phyloP scores from a whole-genome alignment of 2,113 vertebrate genomes.

The Electrona antarctica region DNA sequence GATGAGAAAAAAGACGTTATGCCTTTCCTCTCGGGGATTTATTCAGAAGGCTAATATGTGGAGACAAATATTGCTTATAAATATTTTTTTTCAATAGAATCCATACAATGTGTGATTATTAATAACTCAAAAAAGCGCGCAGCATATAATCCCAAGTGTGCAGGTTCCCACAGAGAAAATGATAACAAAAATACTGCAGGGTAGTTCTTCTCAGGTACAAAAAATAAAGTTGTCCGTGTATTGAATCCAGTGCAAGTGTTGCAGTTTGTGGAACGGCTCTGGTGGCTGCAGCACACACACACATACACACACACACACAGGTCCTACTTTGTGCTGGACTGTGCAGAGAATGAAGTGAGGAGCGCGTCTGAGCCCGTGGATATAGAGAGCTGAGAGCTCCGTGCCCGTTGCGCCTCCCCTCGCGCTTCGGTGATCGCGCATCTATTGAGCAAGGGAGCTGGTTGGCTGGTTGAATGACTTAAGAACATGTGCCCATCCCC shows the following conservation, averaged over 20 bases:
- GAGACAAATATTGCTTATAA: conserved; percentile 4
- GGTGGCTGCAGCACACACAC: not conserved
- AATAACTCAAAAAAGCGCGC: conserved; percentile 25
- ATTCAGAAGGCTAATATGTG: not conserved
- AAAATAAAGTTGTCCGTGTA: conserved; percentile 57
- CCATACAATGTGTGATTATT: not conserved
- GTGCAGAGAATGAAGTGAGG: conserved; percentile 69
- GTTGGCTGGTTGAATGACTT: conserved; percentile 74
- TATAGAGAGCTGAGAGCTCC: conserved; percentile 68
- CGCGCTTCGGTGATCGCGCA: conserved; percentile 63
- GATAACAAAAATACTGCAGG: not conserved
- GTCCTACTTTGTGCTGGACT: conserved; percentile 57
- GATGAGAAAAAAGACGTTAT: conserved; percentile 14
- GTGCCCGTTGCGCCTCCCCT: conserved; percentile 79
- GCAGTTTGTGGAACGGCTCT: conserved; percentile 29
- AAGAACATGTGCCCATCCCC: conserved; percentile 54
- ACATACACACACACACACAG: conserved; percentile 14
- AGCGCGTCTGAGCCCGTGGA: conserved; percentile 65
- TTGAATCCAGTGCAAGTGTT: conserved; percentile 56
- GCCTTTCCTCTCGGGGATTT: conserved; percentile 1
- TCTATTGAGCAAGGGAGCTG: conserved; percentile 70
- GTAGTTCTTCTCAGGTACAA: no score
- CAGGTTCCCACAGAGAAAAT: conserved; percentile 47
- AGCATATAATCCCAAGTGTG: conserved; percentile 66
- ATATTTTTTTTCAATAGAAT: not conserved